Base-by-base conservation (phyloP, 2,888 invertebrate genomes). In the Mimas tiliae region DNA sequence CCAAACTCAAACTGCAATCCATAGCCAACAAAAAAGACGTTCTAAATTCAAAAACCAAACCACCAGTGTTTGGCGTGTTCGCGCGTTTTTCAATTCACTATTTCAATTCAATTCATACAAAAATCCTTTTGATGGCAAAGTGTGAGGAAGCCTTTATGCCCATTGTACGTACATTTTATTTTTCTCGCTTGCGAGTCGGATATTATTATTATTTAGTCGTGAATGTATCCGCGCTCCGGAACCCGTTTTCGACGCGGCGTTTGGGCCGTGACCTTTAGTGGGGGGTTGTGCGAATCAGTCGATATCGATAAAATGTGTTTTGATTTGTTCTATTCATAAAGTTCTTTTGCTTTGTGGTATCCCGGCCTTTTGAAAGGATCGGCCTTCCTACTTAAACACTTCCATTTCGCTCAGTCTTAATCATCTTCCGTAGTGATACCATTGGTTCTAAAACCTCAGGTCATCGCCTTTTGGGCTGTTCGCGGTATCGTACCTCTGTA, bases 181-280 rank as follows among this genome's bases (percentile, higher is more conserved):
- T 84, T 84, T 81, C 80, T 81, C 74, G 71, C 71, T 69, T 78
- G 72, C 70, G 74, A 78, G 76, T 82, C 77, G 79, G 85, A 82
- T 89, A 87, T 84, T 89, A 88, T 87, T 88, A 87, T 90, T 90
- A 87, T 87, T 87, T 84, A 81, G 86, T 78, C 74, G 78, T 74
- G 78, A 80, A 78, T 77, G 82, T 84, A 86, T 86, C 86, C 81
- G 84, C 79, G 62, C 52, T 58, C 72, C 65, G 83, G 85, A 91
- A 92, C 91, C 83, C 85, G 92, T 92, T 87, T 81, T 71, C 75
- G 80, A 83, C 83, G 75, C 83, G 83, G 82, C 85, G 87, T 86
- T 87, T 91, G 83, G 89, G 90, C 91, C 91, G 89, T 92, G 92
- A 93, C 92, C 92, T 90, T 90, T 90, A 84, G 88, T 69, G 88